Conservation (phyloP, 2,888 invertebrate species). For the Drosophila conformis region DNA sequence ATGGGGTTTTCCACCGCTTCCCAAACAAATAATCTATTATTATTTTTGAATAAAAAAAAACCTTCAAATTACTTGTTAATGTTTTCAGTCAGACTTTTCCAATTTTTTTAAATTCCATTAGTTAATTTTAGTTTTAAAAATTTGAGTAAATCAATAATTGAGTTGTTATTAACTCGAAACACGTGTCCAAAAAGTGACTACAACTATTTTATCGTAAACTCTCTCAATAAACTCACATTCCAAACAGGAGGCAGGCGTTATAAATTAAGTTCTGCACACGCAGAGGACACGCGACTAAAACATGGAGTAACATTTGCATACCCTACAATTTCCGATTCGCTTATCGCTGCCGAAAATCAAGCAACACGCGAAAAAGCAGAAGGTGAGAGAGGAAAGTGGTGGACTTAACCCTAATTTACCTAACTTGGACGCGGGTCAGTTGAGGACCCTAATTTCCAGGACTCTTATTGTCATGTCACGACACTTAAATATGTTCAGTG, state of each 20-base stretch:
- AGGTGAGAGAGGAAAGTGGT: slow-evolving; percentile 11
- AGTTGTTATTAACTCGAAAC: slow-evolving; percentile 9
- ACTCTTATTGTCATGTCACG: slow-evolving; percentile 74
- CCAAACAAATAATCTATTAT: neutral
- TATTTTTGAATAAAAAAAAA: neutral
- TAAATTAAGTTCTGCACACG: slow-evolving; percentile 55
- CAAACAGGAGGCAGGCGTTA: slow-evolving; percentile 72
- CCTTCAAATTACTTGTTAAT: neutral
- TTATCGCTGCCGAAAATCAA: slow-evolving; percentile 76
- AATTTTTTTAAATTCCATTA: neutral
- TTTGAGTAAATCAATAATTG: neutral
- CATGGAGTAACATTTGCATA: slow-evolving; percentile 70
- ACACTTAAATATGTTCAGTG: slow-evolving; percentile 74
- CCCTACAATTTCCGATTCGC: slow-evolving; percentile 70
- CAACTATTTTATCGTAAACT: slow-evolving; percentile 74
- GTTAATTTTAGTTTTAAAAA: neutral
- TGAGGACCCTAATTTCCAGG: slow-evolving; percentile 69
- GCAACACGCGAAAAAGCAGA: slow-evolving; percentile 50
- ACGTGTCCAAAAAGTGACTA: slow-evolving; percentile 51
- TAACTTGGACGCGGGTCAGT: slow-evolving; percentile 36
- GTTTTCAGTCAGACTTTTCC: neutral
- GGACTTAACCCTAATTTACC: slow-evolving; percentile 56
- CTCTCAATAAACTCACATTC: slow-evolving; percentile 40
- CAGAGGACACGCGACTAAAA: slow-evolving; percentile 60
- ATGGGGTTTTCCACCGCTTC: neutral